These are phyloP conservation scores for Amphimallon solstitiale DNA, from an alignment of 2,888 invertebrate species.

Conservation along the genomic window DNA sequence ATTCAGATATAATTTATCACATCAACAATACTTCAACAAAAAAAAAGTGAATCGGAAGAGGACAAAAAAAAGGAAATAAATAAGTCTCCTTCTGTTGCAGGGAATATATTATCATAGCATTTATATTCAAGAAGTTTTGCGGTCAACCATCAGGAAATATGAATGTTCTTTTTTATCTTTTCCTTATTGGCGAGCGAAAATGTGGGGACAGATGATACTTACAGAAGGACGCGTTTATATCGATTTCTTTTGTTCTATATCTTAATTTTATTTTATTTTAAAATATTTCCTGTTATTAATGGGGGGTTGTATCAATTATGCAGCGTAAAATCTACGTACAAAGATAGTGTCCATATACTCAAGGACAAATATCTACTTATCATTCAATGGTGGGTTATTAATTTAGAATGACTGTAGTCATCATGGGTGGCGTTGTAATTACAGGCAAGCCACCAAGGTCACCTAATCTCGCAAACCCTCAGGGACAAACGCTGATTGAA, in stretches of 20 bases:
- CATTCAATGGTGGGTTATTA: slow-evolving; percentile 31
- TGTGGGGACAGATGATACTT: background rate
- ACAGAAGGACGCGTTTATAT: background rate
- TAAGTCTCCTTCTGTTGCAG: background rate
- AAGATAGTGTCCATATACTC: background rate
- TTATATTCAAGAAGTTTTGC: slow-evolving; percentile 10
- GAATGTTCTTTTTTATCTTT: slow-evolving; percentile 9
- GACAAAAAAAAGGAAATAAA: background rate
- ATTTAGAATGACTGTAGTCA: slow-evolving; percentile 36
- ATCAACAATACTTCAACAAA: background rate
- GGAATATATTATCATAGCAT: slow-evolving; percentile 13
- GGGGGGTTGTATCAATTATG: too few species aligned
- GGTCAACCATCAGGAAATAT: slow-evolving; percentile 11
- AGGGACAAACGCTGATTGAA: slow-evolving; percentile 59
- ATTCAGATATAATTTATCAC: too few species aligned
- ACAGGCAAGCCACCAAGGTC: slow-evolving; percentile 59
- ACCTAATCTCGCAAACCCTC: slow-evolving; percentile 59
- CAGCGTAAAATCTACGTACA: too few species aligned
- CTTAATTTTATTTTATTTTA: background rate
- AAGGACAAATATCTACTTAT: background rate
- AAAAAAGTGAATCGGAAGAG: background rate
- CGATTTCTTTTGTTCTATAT: background rate
- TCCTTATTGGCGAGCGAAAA: background rate
- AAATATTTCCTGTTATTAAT: too few species aligned
- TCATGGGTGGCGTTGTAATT: slow-evolving; percentile 51